Conservation (phyloP, 1,140 invertebrate genomes). For the Leucophenga varia region DNA sequence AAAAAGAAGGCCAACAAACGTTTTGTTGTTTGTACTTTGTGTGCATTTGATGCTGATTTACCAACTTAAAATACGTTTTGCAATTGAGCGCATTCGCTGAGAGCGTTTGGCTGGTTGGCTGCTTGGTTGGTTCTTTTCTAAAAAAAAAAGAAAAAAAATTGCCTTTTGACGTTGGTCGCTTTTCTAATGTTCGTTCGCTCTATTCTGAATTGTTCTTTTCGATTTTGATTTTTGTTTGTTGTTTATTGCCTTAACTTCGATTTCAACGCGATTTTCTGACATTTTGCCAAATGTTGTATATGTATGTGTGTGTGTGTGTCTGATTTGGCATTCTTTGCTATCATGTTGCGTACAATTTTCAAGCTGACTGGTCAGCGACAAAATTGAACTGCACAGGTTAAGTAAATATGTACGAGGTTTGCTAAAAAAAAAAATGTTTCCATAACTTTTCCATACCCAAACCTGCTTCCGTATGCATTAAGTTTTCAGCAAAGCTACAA, state of each 20-base stretch:
- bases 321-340: not conserved
- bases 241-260: slow-evolving; percentile 42
- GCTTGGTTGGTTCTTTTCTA: not conserved
- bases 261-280: slow-evolving; percentile 35
- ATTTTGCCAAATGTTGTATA: slow-evolving; percentile 41
- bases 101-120: slow-evolving; percentile 15
- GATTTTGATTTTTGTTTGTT: slow-evolving; percentile 6
- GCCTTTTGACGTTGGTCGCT: too few species aligned
- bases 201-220: too few species aligned
- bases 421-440: too few species aligned
- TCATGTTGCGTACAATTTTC: too few species aligned
- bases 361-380: too few species aligned
- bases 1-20: too few species aligned
- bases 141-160: too few species aligned
- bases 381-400: too few species aligned
- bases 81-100: not conserved
- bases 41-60: slow-evolving; percentile 47
- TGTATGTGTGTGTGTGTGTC: slow-evolving; percentile 1
- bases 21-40: slow-evolving; percentile 34
- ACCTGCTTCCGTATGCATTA: slow-evolving; percentile 52
- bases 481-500: too few species aligned
- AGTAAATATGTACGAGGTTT: too few species aligned
- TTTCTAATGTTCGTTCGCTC: too few species aligned
- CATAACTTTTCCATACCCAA: too few species aligned
- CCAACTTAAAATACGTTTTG: slow-evolving; percentile 9